Evolutionary conservation across 2,113 vertebrate genomes (phyloP), one percentile per base, ranked within the genome.

Genomic region (Platycercus adscitus): DNA sequence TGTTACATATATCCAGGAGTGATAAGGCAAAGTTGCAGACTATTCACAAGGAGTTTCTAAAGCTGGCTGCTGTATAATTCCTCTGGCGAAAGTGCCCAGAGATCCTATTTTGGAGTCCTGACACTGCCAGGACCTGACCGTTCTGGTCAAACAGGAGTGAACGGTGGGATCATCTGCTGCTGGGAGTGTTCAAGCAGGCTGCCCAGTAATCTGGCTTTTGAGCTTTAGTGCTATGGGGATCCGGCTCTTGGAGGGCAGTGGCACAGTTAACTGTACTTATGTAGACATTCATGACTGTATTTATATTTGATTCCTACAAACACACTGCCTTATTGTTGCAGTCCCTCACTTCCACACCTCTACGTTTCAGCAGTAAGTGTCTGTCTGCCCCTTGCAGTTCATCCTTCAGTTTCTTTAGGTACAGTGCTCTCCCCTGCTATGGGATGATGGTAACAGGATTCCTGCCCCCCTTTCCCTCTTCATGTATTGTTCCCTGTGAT

Each of bases 281-380:
- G 68, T 17, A 63, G 56, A 65, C 17, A n/a, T 80, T 72, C 47
- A 76, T 93, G 13, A 35, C 43, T 47, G 13, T 52, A 29, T 70
- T 84, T 75, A 6, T 60, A 35, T 75, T 89, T 90, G 65, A 66
- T 80, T 92, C 43, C 75, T 60, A 39, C 0, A 63, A 73, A 60
- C 5, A 10, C 0, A 0, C 53, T 77, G 17, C 17, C 33, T 78
- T 66, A 9, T 7, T 44, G 12, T 58, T 55, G 33, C 14, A 63
- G n/a, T 77, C 33, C 5, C 26, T 91, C 26, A 17, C 21, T 73
- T 82, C 44, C 25, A 53, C 26, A 29, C 49, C n/a, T 81, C 65
- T 88, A n/a, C 17, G 25, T 87, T 89, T 88, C 61, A 81, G 19
- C 26, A 41, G 12, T 58, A 53, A 80, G 33, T 11, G 10, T 56